These are phyloP conservation scores for Leptopilina boulardi DNA, from an alignment of 1,140 invertebrate genomes.

Conservation along the genomic window DNA sequence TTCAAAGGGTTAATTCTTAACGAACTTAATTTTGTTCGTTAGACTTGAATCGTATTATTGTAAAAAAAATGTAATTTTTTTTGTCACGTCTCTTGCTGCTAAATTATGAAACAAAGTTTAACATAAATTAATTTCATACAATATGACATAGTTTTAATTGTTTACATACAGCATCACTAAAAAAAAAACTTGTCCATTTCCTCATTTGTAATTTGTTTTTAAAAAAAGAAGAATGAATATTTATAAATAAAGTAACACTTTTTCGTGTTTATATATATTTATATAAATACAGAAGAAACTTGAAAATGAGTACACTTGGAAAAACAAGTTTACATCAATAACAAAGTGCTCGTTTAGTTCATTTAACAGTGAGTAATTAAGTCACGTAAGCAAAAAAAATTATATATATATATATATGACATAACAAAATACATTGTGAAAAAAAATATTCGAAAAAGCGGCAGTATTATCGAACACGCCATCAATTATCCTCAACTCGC, in stretches of 20 bases:
- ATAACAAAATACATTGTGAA: conserved; percentile 4
- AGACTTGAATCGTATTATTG: too few species aligned
- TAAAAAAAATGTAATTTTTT: too few species aligned
- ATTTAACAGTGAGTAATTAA: conserved; percentile 9
- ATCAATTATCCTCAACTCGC: conserved; percentile 13
- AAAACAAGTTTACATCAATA: conserved; percentile 16
- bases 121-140: too few species aligned
- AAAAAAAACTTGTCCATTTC: not conserved
- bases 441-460: not conserved
- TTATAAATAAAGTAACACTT: conserved; percentile 8
- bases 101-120: too few species aligned
- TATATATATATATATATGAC: not conserved
- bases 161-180: not conserved
- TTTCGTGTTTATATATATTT: not conserved
- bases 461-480: conserved; percentile 16
- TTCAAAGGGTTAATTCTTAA: too few species aligned
- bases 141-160: not conserved
- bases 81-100: too few species aligned
- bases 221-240: not conserved
- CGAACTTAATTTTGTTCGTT: too few species aligned
- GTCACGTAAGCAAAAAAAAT: not conserved
- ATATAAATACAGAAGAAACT: too few species aligned
- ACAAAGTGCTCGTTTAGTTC: conserved; percentile 1
- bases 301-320: not conserved
- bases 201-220: not conserved